Base-by-base conservation (phyloP, 2,888 invertebrate species). In the Megaustenia siamemsis region DNA sequence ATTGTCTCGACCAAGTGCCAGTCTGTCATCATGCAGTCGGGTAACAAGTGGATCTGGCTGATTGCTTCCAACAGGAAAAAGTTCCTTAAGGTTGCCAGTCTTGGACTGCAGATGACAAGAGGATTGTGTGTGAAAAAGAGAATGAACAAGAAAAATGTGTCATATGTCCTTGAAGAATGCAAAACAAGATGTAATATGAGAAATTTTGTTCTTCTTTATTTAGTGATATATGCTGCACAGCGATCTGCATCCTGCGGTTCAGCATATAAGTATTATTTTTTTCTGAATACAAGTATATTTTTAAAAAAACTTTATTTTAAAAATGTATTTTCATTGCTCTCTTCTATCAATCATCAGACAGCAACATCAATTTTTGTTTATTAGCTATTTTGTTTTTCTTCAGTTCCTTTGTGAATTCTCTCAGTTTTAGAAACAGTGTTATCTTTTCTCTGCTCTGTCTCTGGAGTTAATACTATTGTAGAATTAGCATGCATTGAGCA, bases 1-100 rank as follows among this genome's bases (percentile, higher is more conserved):
- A 73, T 96, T 96, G 93, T 99, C 98, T 90, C 97, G 96, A 0
- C 97, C 97, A 49, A 99, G 95, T 10, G 97, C 96, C 92, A 98
- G 90, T 35, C 93, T 90, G 76, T 93, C 90, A 83, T 93, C 92
- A 21, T 90, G 86, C n/a, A 94, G 88, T 35, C 91, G 89, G 6
- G 93, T 91, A 35, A 94, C 92, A 6, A 96, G 87, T 24, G 94
- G 93, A 38, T 94, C 93, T 38, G 89, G 87, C 75, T 93, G 92
- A 82, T 89, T 90, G 79, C 88, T 89, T 8, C 93, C 94, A 1
- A 93, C 89, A 28, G 97, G 97, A 93, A 98, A 98, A 75, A 98
- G 94, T 92, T 98, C 97, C 91, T 96, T 96, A 82, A 96, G 95
- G 90, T 96, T 96, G 0, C 96, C 96, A 69, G 92, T 90, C 40